Percentiles rank a stretch among this genome's conserved stretches.
These are phyloP conservation scores for Acronicta psi DNA, from an alignment of 2,888 invertebrate genomes.

Conservation along the genomic window DNA sequence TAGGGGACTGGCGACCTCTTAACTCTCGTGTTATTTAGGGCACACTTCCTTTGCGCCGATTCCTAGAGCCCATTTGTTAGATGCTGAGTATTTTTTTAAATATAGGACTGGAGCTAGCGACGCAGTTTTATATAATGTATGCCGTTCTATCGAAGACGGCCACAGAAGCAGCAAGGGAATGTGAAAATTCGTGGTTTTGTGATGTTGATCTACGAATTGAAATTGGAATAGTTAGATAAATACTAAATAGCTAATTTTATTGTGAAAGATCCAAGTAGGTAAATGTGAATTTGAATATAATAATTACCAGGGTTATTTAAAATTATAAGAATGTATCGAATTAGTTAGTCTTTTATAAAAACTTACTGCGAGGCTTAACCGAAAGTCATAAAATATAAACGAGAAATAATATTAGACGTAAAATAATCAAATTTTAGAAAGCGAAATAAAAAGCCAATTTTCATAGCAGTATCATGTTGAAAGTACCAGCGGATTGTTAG, in stretches of 20 bases:
- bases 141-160: not conserved
- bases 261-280: too few relatives aligned
- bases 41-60: constrained; percentile 76
- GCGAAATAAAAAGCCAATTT: constrained; percentile 37
- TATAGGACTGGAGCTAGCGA: constrained; percentile 20
- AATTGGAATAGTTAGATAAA: too few relatives aligned
- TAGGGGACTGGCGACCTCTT: constrained; percentile 79
- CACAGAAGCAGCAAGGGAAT: not conserved
- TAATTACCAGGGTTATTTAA: too few relatives aligned
- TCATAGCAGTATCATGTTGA: constrained; percentile 21
- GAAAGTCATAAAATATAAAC: constrained; percentile 7
- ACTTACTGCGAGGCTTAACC: constrained; percentile 4
- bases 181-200: too few relatives aligned
- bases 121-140: constrained; percentile 4
- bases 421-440: constrained; percentile 13
- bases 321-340: too few relatives aligned
- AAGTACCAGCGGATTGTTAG: constrained; percentile 27
- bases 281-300: too few relatives aligned
- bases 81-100: constrained; percentile 57
- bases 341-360: too few relatives aligned
- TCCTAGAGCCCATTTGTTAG: constrained; percentile 56
- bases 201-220: too few relatives aligned
- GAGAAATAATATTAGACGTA: not conserved
- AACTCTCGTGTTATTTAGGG: constrained; percentile 84
- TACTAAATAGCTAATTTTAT: too few relatives aligned